Conservation (phyloP, 2,113 vertebrate species). For the Pan paniscus region DNA sequence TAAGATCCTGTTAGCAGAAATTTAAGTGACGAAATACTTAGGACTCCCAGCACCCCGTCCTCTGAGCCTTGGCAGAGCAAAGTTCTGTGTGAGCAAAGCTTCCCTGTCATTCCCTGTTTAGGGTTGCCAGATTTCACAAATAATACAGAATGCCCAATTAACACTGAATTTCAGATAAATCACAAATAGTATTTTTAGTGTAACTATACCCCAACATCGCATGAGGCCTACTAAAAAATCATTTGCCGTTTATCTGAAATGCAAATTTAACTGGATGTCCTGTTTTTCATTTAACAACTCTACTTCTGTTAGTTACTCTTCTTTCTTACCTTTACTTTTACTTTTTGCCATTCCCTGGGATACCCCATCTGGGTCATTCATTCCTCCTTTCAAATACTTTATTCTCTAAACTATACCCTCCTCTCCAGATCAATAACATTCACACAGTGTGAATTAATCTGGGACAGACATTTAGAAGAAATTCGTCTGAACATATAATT, state of each 20-base stretch:
- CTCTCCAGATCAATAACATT: not conserved
- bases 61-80: not conserved
- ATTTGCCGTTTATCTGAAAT: not conserved
- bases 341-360: not conserved
- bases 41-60: not conserved
- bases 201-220: not conserved
- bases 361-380: not conserved
- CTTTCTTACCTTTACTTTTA: not conserved
- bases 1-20: slow-evolving; percentile 46
- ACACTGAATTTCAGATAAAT: not conserved
- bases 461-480: not conserved
- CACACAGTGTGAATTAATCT: not conserved
- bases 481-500: not conserved
- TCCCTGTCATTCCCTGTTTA: not conserved
- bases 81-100: not conserved
- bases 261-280: not conserved
- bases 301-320: not conserved
- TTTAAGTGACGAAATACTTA: slow-evolving; percentile 7
- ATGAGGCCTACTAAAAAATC: not conserved
- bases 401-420: not conserved
- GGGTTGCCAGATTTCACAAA: not conserved
- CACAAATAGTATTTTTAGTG: not conserved
- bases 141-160: not conserved
- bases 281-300: not conserved
- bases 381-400: not conserved